Base-by-base conservation (phyloP, 2,888 invertebrate genomes). In the Papilio gigon region DNA sequence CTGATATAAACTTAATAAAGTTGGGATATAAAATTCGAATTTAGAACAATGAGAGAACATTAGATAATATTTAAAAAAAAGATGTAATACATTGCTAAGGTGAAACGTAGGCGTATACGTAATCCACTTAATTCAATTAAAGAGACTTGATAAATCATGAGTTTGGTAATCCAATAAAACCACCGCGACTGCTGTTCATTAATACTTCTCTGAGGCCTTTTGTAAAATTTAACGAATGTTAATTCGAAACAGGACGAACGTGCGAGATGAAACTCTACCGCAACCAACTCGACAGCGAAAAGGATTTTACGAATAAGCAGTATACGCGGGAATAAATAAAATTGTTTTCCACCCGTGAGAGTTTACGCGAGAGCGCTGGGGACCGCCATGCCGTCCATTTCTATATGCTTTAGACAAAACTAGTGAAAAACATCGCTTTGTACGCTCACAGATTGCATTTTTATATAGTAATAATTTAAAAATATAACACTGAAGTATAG, bases 131-230 rank as follows among this genome's bases (percentile, higher is more conserved):
- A 64, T 64, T 40, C 27, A 64, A 64, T 64, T 64, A 53, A 64
- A 53, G 20, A 27, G 33, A 53, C 22, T 64, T 25, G 64, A 40
- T 64, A 64, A 53, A 64, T 64, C 40, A 64, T 64, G 64, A 27
- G 33, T 64, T 64, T 33, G 53, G 64, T 64, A 64, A 64, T 64
- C 64, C 64, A 53, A 64, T 64, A 53, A 64, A 64, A 50, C 60
- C 60, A 25, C 60, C n/a, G 33, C 50, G 12, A 22, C 62, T 20
- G 22, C 30, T 50, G 27, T 64, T 64, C 64, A 64, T 53, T 63
- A 60, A 50, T 63, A 63, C 44, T 12, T 64, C 37, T 53, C 37
- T 53, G 22, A 53, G 37, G 64, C 37, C 37, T 60, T 53, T 11
- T 64, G 53, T 53, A 27, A 37, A 60, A 60, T 60, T 37, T 40